Base-by-base conservation (phyloP, 2,888 invertebrate genomes). In the Drosophila heteroneura region DNA sequence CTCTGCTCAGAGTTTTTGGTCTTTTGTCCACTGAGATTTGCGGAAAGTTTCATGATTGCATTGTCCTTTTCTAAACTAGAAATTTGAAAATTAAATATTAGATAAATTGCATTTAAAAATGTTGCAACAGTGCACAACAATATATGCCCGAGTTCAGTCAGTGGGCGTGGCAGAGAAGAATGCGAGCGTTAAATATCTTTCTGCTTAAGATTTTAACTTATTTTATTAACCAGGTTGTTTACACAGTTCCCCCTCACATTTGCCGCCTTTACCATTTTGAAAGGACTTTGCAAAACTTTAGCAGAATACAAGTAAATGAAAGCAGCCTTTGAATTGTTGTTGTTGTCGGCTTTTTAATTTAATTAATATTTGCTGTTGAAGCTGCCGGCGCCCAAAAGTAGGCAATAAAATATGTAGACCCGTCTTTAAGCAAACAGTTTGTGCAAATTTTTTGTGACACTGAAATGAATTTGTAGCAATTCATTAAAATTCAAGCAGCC, bases 401-500 rank as follows among this genome's bases (percentile, higher is more conserved):
- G 58, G 66, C 70, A 58, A 41, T 59, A 65, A 56, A 72, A 75
- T 66, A 51, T 67, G 61, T 64, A 49, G 51, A 51, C 7, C 16
- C 44, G 56, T 51, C 63, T 64, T 76, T 63, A 72, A 58, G 79
- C 71, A 69, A 61, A 59, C 70, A 65, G 28, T 71, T 69, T 41
- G 65, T 61, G 57, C 58, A 66, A 47, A 67, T 60, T 72, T 71
- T 57, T 64, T 64, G 67, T 72, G 73, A 78, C 78, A 81, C 69
- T 61, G 49, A 76, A 79, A 85, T 85, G 83, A 83, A 87, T 87
- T 85, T 83, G 79, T 81, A 81, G 74, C 85, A 81, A 90, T 87
- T 87, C 87, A 90, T 87, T 87, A 85, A 78, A 79, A 87, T 87
- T 81, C 85, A 86, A 81, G 83, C 60, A 79, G 72, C 61, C 52